Evolutionary conservation across 2,888 invertebrate genomes (phyloP), one percentile per base, ranked within the genome.

Genomic region (Scelioninae gen. 2): DNA sequence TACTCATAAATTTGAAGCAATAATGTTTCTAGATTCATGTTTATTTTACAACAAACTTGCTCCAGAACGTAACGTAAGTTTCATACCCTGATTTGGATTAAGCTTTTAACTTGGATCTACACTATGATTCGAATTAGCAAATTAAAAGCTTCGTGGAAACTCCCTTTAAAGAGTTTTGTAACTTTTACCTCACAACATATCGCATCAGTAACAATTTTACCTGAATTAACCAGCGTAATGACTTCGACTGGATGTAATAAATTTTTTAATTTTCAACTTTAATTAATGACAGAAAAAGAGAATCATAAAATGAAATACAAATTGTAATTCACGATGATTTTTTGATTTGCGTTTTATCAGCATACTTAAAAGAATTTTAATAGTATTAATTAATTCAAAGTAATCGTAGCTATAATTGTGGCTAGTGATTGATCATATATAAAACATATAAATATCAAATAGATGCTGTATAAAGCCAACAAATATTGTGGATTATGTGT

Each of bases 171-270:
- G 46, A 65, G 48, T 65, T 55, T 65, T 39, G 46, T 65, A 65
- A 65, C 46, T 55, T 65, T 65, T 57, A 46, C 65, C 57, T 31
- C 57, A 41, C 65, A 65, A 65, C 57, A 65, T 48, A 65, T 48
- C 64, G 39, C 57, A 41, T 39, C 33, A 22, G 55, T 57, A 65
- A 65, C 57, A 65, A 65, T 65, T 65, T 57, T 65, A 65, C 46
- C 48, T 55, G 39, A 41, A 64, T 64, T 64, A 63, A 55, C 64
- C 28, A 11, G 13, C 19, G 31, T 41, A 52, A 64, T 45, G 52
- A 64, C 65, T 65, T 57, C 16, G 31, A 46, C 28, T 28, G 7
- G 28, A 57, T 48, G 31, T 35, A 57, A 48, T 39, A 57, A 35
- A 16, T 65, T 65, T 65, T 65, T 53, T 37, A 16, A 46, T 55